Evolutionary conservation across 2,888 invertebrate genomes (phyloP).

Genomic region (Hybos culiciformis): DNA sequence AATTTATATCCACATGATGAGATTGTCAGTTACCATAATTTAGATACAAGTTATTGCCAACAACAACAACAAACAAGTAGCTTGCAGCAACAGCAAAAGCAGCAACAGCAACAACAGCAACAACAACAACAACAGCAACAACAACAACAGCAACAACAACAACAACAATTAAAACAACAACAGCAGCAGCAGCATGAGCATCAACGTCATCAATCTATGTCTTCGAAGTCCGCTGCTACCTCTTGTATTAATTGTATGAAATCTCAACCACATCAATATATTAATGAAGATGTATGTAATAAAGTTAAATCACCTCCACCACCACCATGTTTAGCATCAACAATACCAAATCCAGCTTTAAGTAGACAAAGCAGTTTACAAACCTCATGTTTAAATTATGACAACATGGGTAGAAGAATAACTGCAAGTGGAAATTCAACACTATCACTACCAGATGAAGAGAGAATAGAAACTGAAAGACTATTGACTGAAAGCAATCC

Average conservation of each 20-base stretch:
- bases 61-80: conserved; percentile 14
- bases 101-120: conserved; percentile 13
- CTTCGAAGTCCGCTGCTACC: conserved; percentile 18
- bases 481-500: conserved; percentile 28
- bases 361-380: neutral
- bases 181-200: conserved; percentile 13
- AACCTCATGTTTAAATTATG: conserved; percentile 45
- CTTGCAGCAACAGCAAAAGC: conserved; percentile 19
- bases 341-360: neutral
- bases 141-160: conserved; percentile 9
- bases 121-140: conserved; percentile 15
- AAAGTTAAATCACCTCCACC: conserved; percentile 12
- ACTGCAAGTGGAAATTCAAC: conserved; percentile 82
- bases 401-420: conserved; percentile 81
- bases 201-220: conserved; percentile 23
- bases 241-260: conserved; percentile 23
- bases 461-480: conserved; percentile 30
- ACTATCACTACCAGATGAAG: conserved; percentile 61
- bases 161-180: conserved; percentile 13
- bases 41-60: conserved; percentile 29
- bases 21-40: conserved; percentile 33
- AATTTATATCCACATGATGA: conserved; percentile 34
- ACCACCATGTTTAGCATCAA: conserved; percentile 11
- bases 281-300: conserved; percentile 13
- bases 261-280: conserved; percentile 13